Evolutionary conservation across 2,797 vertebrate species (phyloP).

Genomic region (Trematomus bernacchii): DNA sequence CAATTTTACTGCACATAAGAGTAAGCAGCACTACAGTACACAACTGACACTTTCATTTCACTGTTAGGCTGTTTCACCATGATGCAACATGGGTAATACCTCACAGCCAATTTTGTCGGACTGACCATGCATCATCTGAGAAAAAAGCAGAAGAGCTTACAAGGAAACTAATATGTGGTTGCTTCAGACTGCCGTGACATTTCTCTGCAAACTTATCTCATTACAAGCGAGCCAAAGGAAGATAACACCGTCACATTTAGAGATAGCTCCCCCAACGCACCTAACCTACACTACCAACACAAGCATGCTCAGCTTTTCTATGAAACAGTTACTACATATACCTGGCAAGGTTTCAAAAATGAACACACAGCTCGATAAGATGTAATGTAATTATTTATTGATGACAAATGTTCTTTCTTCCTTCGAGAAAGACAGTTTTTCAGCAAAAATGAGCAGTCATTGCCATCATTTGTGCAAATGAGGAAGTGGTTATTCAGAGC

Average conservation of each 20-base stretch:
- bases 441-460: no score
- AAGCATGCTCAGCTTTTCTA: background rate
- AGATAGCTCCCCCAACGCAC: background rate
- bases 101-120: background rate
- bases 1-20: background rate
- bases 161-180: constrained; percentile 9
- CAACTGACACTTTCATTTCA: background rate
- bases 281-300: background rate
- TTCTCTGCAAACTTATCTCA: background rate
- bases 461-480: no score
- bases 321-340: no score
- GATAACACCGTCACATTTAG: rapidly evolving
- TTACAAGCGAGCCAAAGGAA: background rate
- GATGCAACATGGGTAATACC: background rate
- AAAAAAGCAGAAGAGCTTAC: constrained; percentile 49
- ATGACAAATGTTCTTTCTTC: no score
- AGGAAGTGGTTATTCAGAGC: no score
- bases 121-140: no score
- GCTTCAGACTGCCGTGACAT: background rate
- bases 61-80: background rate
- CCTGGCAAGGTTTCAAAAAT: no score
- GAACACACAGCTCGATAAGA: no score
- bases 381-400: no score
- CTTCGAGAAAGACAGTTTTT: no score
- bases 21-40: background rate